Percentiles rank a stretch among this genome's conserved stretches.
Evolutionary conservation across 1,140 invertebrate species (phyloP).

Genomic region (Drosophila navojoa): DNA sequence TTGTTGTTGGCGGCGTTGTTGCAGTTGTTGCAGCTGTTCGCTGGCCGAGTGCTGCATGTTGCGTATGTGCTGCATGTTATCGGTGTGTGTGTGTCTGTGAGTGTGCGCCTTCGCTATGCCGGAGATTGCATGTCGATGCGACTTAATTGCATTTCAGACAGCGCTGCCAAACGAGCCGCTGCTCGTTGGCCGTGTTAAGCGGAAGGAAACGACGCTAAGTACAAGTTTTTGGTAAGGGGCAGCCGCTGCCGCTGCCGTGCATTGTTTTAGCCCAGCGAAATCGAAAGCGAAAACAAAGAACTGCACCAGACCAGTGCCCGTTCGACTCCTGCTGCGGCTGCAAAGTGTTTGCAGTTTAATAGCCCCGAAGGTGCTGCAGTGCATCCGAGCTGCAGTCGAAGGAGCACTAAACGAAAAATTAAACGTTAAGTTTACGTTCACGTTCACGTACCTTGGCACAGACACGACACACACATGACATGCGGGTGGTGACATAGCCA

Average conservation of each 20-base stretch:
- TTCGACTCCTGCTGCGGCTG: constrained; percentile 23
- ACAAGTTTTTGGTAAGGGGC: constrained; percentile 62
- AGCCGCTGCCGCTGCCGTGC: constrained; percentile 27
- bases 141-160: constrained; percentile 81
- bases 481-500: not conserved
- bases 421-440: constrained; percentile 70
- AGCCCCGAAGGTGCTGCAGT: constrained; percentile 63
- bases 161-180: constrained; percentile 68
- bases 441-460: constrained; percentile 16
- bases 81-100: not conserved
- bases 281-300: constrained; percentile 53
- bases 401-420: constrained; percentile 38
- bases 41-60: constrained; percentile 41
- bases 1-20: not conserved
- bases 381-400: constrained; percentile 19
- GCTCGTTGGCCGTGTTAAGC: constrained; percentile 55
- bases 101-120: constrained; percentile 48
- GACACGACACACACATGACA: constrained; percentile 23
- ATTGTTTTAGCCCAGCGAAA: constrained; percentile 56
- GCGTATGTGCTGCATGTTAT: constrained; percentile 42
- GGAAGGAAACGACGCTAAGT: constrained; percentile 74
- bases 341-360: constrained; percentile 65
- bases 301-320: not conserved
- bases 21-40: not conserved
- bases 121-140: constrained; percentile 80